phyloP scores from a whole-genome alignment of 2,888 invertebrate genomes.

The Eupithecia subumbrata region DNA sequence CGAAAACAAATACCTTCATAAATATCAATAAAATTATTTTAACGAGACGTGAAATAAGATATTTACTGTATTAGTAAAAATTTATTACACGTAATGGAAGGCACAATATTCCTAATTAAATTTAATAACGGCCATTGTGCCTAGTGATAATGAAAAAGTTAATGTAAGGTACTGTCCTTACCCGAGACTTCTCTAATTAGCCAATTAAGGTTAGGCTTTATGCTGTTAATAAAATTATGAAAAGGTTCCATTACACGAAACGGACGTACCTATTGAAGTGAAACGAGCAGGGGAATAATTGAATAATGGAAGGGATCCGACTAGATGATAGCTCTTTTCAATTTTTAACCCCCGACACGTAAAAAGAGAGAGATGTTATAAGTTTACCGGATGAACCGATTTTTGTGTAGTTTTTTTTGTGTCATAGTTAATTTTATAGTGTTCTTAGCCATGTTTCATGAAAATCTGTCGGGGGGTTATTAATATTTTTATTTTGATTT shows the following conservation, averaged over 20 bases:
- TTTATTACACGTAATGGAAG: slow-evolving; percentile 13
- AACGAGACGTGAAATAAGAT: slow-evolving; percentile 13
- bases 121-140: slow-evolving; percentile 31
- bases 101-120: slow-evolving; percentile 24
- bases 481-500: no score
- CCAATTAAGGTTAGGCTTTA: slow-evolving; percentile 27
- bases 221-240: slow-evolving; percentile 37
- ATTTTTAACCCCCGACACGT: no score
- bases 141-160: slow-evolving; percentile 28
- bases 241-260: slow-evolving; percentile 43
- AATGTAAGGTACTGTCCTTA: slow-evolving; percentile 28
- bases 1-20: neutral
- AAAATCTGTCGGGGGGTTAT: no score
- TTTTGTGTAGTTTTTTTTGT: no score
- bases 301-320: slow-evolving; percentile 37
- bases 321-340: slow-evolving; percentile 40
- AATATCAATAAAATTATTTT: neutral
- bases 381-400: no score
- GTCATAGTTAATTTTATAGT: no score
- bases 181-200: slow-evolving; percentile 27
- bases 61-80: slow-evolving; percentile 8
- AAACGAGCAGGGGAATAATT: slow-evolving; percentile 38
- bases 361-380: no score
- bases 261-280: slow-evolving; percentile 37
- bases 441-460: no score